phyloP scores from a whole-genome alignment of 1,140 invertebrate genomes.

The Drosophila ambigua region DNA sequence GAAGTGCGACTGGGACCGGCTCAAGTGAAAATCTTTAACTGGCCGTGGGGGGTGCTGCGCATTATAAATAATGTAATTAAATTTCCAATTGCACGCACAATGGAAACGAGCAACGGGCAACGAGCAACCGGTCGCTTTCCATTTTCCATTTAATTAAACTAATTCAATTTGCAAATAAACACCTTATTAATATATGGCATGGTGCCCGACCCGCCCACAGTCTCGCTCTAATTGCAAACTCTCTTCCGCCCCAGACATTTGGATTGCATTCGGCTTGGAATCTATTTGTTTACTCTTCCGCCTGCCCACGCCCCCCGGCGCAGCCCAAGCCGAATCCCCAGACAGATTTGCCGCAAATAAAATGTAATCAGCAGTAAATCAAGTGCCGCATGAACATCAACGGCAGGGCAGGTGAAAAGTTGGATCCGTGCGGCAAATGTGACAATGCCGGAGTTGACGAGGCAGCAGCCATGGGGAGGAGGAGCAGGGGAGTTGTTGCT shows the following conservation, averaged over 20 bases:
- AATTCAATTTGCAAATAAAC: constrained; percentile 66
- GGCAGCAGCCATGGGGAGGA: constrained; percentile 23
- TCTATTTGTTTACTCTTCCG: constrained; percentile 35
- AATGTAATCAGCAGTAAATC: constrained; percentile 78
- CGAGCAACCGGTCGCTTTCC: constrained; percentile 34
- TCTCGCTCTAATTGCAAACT: constrained; percentile 31
- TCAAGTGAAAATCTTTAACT: constrained; percentile 52
- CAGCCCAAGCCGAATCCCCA: constrained; percentile 29
- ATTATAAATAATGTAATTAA: constrained; percentile 77
- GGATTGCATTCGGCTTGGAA: constrained; percentile 11
- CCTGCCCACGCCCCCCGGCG: not conserved
- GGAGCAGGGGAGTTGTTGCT: not conserved
- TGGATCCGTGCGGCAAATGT: constrained; percentile 27
- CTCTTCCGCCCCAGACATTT: constrained; percentile 19
- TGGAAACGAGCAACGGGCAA: not conserved
- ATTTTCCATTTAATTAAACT: constrained; percentile 69
- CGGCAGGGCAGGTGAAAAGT: constrained; percentile 63
- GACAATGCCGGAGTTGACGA: constrained; percentile 50
- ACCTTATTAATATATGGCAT: constrained; percentile 54
- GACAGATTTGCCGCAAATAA: constrained; percentile 58
- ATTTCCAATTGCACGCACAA: constrained; percentile 55
- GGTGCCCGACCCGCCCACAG: constrained; percentile 1
- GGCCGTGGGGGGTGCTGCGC: constrained; percentile 18
- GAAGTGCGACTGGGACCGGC: constrained; percentile 15
- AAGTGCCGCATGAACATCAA: constrained; percentile 58